Conservation (phyloP, 2,888 invertebrate genomes). For the Microplitis manilae region DNA sequence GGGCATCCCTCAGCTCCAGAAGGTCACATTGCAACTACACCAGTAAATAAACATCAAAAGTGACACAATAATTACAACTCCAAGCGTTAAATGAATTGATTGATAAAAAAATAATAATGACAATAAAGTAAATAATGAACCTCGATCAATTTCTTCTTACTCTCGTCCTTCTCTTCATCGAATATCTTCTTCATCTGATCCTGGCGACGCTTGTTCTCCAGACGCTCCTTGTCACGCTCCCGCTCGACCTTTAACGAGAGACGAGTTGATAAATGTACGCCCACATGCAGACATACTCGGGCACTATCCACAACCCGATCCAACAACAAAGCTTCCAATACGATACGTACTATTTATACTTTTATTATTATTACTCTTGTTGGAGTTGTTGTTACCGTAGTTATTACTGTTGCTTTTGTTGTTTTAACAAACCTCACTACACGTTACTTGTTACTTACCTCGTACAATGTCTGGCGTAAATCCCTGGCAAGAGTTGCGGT, state of each 20-base stretch:
- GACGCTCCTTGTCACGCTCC: constrained; percentile 89
- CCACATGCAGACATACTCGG: constrained; percentile 9
- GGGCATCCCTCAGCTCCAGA: constrained; percentile 90
- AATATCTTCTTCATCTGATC: constrained; percentile 88
- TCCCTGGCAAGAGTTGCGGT: constrained; percentile 92
- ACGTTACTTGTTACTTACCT: constrained; percentile 71
- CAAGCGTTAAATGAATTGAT: constrained; percentile 34
- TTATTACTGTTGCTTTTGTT: neutral
- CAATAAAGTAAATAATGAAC: constrained; percentile 57
- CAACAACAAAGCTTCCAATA: neutral
- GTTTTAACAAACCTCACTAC: constrained; percentile 7
- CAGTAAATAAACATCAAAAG: constrained; percentile 26
- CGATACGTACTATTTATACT: neutral
- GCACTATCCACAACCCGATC: no score
- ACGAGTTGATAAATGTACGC: constrained; percentile 50
- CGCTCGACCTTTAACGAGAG: constrained; percentile 80
- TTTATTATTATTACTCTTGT: neutral
- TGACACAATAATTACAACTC: constrained; percentile 6
- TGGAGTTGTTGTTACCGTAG: constrained; percentile 9
- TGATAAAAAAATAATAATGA: constrained; percentile 21
- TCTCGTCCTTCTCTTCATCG: constrained; percentile 92
- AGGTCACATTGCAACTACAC: constrained; percentile 87
- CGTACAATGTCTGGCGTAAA: constrained; percentile 88
- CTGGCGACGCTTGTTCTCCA: constrained; percentile 88
- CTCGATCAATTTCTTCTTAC: constrained; percentile 83